Evolutionary conservation across 2,797 vertebrate genomes (phyloP), one percentile per base, ranked within the genome.

Genomic region (Gobio occitaniae): DNA sequence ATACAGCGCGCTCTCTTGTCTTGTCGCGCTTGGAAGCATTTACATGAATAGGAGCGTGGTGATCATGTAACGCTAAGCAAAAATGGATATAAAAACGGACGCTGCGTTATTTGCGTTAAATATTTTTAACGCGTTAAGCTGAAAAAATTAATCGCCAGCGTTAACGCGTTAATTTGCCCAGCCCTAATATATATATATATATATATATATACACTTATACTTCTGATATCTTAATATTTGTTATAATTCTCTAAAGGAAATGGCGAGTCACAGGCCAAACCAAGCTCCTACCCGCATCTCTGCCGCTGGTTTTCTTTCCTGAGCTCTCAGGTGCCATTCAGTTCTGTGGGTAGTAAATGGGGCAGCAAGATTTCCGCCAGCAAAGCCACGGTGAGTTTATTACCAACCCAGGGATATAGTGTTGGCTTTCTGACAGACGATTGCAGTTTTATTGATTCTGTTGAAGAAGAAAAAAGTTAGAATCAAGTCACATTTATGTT

Each of bases 221-320:
- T 8, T 41, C 41, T 41, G 68, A 19, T 2, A n/a, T n/a, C 13
- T 48, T 72, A 48, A 72, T n/a, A 19, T 54, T 9, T 77, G 32
- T 21, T 4, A 54, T 54, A 1, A 54, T 17, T 77, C 52, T 36
- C 80, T 80, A 11, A 88, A 99, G 98, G 83, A 91, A 96, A 90
- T 25, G 90, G 38, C 1, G 76, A 86, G 0, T 99, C 93, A 3
- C 47, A 95, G 72, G 85, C 91, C 41, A 92, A 97, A 83, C 92
- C 90, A 29, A 94, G 94, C 68, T 90, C 94, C 83, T 96, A 95
- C 47, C 91, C 96, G 48, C 97, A 99, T 3, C 90, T 96, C 65
- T 95, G 91, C 59, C 95, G 98, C 72, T 99, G 98, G 98, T 99
- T 96, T 89, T 91, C 82, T 75, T 99, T 99, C 92, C 95, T 99